phyloP scores from a whole-genome alignment of 2,113 vertebrate species.

The Columbina picui region DNA sequence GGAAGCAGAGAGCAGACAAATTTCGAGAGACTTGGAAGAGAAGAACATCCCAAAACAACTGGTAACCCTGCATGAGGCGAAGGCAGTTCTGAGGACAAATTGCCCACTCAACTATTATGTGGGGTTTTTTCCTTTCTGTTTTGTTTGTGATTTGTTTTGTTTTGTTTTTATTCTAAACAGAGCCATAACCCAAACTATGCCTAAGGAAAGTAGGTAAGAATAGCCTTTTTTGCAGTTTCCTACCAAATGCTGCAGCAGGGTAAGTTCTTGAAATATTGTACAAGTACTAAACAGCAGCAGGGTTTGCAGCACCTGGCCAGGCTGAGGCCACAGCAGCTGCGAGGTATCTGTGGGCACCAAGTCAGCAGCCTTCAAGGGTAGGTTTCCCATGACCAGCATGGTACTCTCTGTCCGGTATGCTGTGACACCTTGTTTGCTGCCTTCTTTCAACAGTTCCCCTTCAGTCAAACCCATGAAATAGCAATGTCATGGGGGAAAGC shows the following conservation, averaged over 20 bases:
- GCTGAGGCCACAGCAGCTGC: neutral
- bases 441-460: neutral
- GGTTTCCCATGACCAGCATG: neutral
- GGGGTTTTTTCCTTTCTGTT: too few species aligned
- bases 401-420: accelerated
- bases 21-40: neutral
- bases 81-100: neutral
- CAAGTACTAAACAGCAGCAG: neutral
- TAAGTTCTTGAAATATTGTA: neutral
- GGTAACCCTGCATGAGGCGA: neutral
- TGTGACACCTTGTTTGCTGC: neutral
- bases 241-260: neutral
- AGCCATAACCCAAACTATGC: neutral
- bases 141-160: too few species aligned
- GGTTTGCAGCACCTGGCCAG: neutral
- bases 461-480: neutral
- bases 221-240: neutral
- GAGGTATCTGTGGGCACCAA: neutral
- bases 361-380: neutral
- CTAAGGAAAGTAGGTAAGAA: neutral
- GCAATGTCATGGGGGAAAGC: neutral
- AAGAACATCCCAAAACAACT: neutral
- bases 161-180: neutral
- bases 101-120: neutral
- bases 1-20: neutral